Evolutionary conservation across 2,888 invertebrate species (phyloP).

Genomic region (Timema podura): DNA sequence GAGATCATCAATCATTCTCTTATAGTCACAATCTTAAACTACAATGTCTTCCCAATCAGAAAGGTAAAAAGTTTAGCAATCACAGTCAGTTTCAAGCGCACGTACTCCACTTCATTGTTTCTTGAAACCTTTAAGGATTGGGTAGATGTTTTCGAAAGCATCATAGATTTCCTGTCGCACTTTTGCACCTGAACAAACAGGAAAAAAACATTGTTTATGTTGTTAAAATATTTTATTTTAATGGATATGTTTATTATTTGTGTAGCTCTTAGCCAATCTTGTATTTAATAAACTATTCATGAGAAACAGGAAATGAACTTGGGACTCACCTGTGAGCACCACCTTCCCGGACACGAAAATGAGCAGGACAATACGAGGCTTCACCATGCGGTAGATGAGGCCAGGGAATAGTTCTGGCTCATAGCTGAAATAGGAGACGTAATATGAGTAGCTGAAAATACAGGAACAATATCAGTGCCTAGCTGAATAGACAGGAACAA

Average conservation of each 20-base stretch:
- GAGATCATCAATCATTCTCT: too few relatives aligned
- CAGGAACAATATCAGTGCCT: too few relatives aligned
- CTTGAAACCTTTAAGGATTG: slow-evolving; percentile 59
- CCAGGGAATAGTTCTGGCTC: slow-evolving; percentile 67
- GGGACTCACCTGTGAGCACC: slow-evolving; percentile 52
- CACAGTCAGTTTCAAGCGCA: neutral
- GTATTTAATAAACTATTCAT: too few relatives aligned
- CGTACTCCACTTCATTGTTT: slow-evolving; percentile 43
- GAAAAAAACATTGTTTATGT: slow-evolving; percentile 4
- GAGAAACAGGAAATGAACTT: too few relatives aligned
- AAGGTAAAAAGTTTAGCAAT: neutral
- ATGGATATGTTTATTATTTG: too few relatives aligned
- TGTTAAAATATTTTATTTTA: neutral
- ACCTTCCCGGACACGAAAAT: slow-evolving; percentile 70
- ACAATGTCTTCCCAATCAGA: neutral
- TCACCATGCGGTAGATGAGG: slow-evolving; percentile 64
- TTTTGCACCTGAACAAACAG: slow-evolving; percentile 52
- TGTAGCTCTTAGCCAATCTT: too few relatives aligned
- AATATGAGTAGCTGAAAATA: too few relatives aligned
- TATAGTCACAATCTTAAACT: neutral
- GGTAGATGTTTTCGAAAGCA: slow-evolving; percentile 63
- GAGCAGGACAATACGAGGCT: slow-evolving; percentile 61
- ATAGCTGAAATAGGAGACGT: slow-evolving; percentile 46
- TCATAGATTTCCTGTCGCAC: slow-evolving; percentile 60
- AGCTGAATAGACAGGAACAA: too few relatives aligned